These are phyloP conservation scores for Hypotaenidia okinawae DNA, from an alignment of 2,797 vertebrate species.

Conservation along the genomic window DNA sequence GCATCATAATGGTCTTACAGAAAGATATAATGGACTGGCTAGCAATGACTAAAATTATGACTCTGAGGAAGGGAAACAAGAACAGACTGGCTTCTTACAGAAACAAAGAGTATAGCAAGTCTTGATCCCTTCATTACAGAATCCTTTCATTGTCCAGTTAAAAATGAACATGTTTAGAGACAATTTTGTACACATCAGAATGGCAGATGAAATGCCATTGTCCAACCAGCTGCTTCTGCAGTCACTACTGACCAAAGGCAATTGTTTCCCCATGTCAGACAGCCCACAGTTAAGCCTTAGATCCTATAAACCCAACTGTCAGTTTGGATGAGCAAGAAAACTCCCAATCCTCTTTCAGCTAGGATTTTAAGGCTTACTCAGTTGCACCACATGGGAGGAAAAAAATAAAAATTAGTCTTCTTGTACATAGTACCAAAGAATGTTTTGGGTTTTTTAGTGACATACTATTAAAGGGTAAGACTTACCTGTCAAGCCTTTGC, in stretches of 20 bases:
- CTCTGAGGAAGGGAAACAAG: neutral
- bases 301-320: slow-evolving; percentile 67
- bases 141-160: neutral
- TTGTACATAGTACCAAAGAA: neutral
- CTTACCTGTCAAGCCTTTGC: neutral
- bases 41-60: neutral
- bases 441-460: neutral
- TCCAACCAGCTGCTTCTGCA: slow-evolving; percentile 58
- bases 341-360: slow-evolving; percentile 60
- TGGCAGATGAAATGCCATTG: slow-evolving; percentile 4
- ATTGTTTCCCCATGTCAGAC: slow-evolving; percentile 45
- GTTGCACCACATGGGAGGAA: neutral
- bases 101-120: neutral
- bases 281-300: slow-evolving; percentile 62
- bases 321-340: slow-evolving; percentile 56
- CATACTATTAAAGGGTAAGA: neutral
- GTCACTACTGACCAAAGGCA: slow-evolving; percentile 39
- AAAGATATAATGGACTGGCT: neutral
- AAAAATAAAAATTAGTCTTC: slow-evolving; percentile 1
- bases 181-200: slow-evolving; percentile 23
- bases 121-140: neutral
- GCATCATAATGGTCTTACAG: fast-evolving
- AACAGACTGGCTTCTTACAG: neutral
- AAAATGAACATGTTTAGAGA: neutral
- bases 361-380: slow-evolving; percentile 45